Evolutionary conservation across 2,797 vertebrate species (phyloP).

Genomic region (Uromys caudimaculatus): DNA sequence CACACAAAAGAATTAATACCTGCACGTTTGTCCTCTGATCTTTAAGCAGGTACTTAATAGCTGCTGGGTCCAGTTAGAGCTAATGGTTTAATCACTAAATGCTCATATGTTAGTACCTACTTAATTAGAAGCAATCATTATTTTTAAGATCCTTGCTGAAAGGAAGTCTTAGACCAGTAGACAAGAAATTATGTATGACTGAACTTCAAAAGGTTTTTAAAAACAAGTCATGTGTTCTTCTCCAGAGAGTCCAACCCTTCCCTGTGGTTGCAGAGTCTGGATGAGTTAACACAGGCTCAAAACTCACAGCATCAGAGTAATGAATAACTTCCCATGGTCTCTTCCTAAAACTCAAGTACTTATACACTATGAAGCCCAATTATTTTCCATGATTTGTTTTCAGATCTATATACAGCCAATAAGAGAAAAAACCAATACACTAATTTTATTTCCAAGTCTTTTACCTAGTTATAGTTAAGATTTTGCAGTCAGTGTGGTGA

Average conservation of each 20-base stretch:
- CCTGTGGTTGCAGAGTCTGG: constrained; percentile 25
- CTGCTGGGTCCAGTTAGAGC: not conserved
- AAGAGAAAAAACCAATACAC: not conserved
- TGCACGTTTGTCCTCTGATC: not conserved
- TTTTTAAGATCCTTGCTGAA: not conserved
- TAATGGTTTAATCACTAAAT: constrained; percentile 31
- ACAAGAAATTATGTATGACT: not conserved
- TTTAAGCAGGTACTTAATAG: not conserved
- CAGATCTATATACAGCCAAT: not conserved
- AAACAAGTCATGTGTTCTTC: not conserved
- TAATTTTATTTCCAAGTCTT: constrained; percentile 30
- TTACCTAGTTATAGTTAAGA: constrained; percentile 15
- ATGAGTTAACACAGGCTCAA: not conserved
- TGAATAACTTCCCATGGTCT: not conserved
- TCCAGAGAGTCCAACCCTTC: not conserved
- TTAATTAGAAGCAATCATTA: constrained; percentile 34
- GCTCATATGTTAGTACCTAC: not conserved
- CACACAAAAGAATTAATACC: not conserved
- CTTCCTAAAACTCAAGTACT: constrained; percentile 6
- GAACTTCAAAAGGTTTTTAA: not conserved
- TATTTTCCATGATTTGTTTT: constrained; percentile 12
- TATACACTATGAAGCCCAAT: not conserved
- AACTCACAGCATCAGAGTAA: not conserved
- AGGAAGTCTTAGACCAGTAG: not conserved
- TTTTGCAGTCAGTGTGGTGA: not conserved